A percentile compares a stretch with the other conserved stretches of the same genome.
These are phyloP conservation scores for Coracopsis vasa DNA, from an alignment of 2,113 vertebrate genomes.

Conservation along the genomic window DNA sequence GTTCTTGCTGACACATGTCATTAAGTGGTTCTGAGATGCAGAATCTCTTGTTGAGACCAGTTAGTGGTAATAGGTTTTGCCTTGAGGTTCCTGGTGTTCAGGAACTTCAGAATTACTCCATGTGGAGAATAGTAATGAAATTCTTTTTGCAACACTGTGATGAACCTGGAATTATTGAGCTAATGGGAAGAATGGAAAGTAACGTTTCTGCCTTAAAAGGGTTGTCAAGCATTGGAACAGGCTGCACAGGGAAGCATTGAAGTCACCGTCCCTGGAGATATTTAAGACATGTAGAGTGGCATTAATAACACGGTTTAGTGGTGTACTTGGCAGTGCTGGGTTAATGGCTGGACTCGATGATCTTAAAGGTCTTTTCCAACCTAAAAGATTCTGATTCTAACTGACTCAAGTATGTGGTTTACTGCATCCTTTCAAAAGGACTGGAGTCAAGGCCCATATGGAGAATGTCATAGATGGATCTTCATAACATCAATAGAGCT, in stretches of 20 bases:
- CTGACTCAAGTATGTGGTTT: rapidly evolving
- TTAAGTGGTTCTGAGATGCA: background rate
- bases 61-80: background rate
- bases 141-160: background rate
- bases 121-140: background rate
- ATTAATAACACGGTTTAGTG: background rate
- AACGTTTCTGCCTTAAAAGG: background rate
- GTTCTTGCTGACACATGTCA: background rate
- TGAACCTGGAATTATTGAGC: background rate
- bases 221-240: background rate
- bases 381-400: background rate
- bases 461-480: background rate
- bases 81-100: background rate
- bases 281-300: background rate
- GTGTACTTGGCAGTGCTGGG: background rate
- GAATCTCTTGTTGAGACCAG: background rate
- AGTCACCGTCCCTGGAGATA: background rate
- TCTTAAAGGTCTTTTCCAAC: background rate
- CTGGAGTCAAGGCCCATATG: background rate
- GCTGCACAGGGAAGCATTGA: background rate
- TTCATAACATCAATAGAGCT: background rate
- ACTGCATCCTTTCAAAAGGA: background rate
- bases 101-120: background rate
- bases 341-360: rapidly evolving
- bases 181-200: background rate